phyloP scores from a whole-genome alignment of 2,113 vertebrate species.

The Todiramphus chloris region DNA sequence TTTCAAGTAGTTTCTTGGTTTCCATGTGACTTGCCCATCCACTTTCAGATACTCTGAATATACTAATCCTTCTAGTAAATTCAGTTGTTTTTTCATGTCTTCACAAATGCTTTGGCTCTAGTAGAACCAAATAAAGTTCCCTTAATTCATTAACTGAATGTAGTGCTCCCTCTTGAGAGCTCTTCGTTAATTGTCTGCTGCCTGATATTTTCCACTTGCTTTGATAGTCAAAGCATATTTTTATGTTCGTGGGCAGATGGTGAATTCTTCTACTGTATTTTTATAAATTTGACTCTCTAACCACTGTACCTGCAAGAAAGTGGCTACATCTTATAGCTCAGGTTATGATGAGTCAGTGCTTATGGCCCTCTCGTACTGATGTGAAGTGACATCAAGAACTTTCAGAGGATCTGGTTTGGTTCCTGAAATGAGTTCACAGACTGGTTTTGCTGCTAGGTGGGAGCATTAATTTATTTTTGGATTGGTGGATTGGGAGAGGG shows the following conservation, averaged over 20 bases:
- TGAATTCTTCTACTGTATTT: not conserved
- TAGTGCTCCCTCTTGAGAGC: fast-evolving
- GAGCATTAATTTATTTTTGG: not conserved
- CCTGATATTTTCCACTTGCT: not conserved
- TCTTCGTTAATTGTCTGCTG: not conserved
- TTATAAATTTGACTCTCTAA: not conserved
- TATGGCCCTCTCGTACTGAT: not conserved
- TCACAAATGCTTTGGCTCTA: not conserved
- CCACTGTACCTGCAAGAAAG: not conserved
- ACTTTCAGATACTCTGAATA: not conserved
- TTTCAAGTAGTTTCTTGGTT: not conserved
- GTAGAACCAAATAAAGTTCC: not conserved
- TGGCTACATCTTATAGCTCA: not conserved
- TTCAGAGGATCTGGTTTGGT: not conserved
- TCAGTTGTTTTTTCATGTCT: not conserved
- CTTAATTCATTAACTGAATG: not conserved
- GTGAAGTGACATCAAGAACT: not conserved
- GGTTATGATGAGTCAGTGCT: not conserved
- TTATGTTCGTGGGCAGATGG: not conserved
- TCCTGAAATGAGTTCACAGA: not conserved
- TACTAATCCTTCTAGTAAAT: not conserved
- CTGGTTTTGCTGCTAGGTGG: not conserved
- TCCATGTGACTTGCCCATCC: not conserved
- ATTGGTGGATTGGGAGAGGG: too few species aligned
- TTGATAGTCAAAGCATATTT: not conserved